Evolutionary conservation across 2,113 vertebrate species (phyloP), one percentile per base, ranked within the genome.

Genomic region (Menura novaehollandiae): DNA sequence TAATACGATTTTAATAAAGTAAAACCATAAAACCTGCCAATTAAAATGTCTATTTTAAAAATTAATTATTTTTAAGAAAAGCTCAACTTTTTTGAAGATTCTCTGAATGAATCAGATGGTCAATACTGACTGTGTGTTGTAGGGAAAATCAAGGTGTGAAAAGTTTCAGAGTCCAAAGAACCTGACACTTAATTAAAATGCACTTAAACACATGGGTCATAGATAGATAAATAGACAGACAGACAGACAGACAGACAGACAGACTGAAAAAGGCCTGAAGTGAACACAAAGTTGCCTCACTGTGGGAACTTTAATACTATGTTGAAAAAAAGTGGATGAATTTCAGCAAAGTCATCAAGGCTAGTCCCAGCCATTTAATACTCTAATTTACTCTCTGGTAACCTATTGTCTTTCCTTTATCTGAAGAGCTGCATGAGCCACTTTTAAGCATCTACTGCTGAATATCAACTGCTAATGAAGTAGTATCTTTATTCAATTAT

Each of bases 21-120:
- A 69, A 82, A 80, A 19, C 1, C 8, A 64, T n/a, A 64, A 87
- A 73, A 7, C 0, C 1, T 2, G 0, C 10, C 2, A 28, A 41
- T 66, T 56, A 75, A 67, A 73, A 46, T 44, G 3, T 7, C 4
- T 7, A 13, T 3, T 32, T 85, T 27, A n/a, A 66, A 83, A 90
- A 53, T 6, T 27, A 4, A 13, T 17, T 39, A 24, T 39, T 79
- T 90, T 91, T 16, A 79, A 51, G 15, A 68, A 78, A 73, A 62
- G 11, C 3, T 69, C 30, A 76, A 7, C 2, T 10, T 46, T 85
- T 90, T 17, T 41, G 12, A 32, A 39, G 11, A 43, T 3, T 43
- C 3, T 5, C 8, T 56, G 33, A 52, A 3, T 69, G 16, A 83
- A 44, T 69, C 10, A 75, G 17, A 30, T 6, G 26, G 15, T 32